Evolutionary conservation across 92 coral and sea anemone species (phyloP).

Genomic region (Palythoa grandis): DNA sequence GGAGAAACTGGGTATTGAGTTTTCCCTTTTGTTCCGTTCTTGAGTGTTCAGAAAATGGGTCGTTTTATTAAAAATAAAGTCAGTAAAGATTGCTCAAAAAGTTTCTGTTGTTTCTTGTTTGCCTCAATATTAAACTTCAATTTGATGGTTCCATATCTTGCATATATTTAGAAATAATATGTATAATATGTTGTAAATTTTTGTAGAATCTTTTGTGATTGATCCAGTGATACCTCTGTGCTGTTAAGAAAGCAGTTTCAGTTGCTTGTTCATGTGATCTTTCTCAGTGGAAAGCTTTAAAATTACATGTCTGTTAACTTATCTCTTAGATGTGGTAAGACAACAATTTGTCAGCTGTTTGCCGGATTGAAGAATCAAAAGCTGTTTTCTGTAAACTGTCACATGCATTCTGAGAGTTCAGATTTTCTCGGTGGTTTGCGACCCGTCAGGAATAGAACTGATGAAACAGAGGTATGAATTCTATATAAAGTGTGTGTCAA

Average conservation of each 20-base stretch:
- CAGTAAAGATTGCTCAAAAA: background rate
- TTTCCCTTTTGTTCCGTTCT: background rate
- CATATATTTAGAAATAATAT: too few relatives aligned
- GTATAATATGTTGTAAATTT: too few relatives aligned
- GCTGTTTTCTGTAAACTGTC: slow-evolving; percentile 94
- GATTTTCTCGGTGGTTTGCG: slow-evolving; percentile 97
- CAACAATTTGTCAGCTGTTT: slow-evolving; percentile 95
- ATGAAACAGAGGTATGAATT: slow-evolving; percentile 67
- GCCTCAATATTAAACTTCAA: too few relatives aligned
- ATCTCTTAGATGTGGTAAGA: slow-evolving; percentile 48
- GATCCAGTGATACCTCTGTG: too few relatives aligned
- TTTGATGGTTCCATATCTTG: too few relatives aligned
- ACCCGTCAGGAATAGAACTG: slow-evolving; percentile 78
- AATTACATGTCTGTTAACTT: background rate
- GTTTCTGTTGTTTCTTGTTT: background rate
- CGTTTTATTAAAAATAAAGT: too few relatives aligned
- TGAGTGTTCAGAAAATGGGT: background rate
- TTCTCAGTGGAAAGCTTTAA: background rate
- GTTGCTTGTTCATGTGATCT: background rate
- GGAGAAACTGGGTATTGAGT: slow-evolving; percentile 95
- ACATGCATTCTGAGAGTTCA: slow-evolving; percentile 95
- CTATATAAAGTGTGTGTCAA: background rate
- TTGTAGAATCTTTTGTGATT: too few relatives aligned
- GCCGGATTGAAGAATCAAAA: slow-evolving; percentile 76
- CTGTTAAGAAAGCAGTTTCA: too few relatives aligned